phyloP scores from a whole-genome alignment of 2,797 vertebrate species.

The Toxotes lorentzi region DNA sequence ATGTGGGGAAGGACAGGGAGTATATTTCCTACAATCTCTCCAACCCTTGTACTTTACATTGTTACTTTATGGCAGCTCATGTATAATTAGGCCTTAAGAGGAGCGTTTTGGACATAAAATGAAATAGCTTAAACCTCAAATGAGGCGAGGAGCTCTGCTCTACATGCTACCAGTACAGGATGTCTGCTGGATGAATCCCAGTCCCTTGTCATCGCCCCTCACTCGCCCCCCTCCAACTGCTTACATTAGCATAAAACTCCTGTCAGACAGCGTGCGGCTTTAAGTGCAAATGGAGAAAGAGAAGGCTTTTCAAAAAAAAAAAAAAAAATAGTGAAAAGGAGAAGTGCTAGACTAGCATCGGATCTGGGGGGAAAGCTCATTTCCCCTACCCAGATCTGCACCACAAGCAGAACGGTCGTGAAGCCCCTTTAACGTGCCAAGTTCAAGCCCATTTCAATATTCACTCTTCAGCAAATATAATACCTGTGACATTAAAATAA shows the following conservation, averaged over 20 bases:
- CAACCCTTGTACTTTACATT: slow-evolving; percentile 57
- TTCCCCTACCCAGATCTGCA: slow-evolving; percentile 79
- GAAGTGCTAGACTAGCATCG: slow-evolving; percentile 46
- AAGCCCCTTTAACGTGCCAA: slow-evolving; percentile 62
- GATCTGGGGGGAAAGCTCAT: slow-evolving; percentile 54
- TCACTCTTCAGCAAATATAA: slow-evolving; percentile 84
- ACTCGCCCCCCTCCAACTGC: slow-evolving; percentile 53
- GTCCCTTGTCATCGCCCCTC: slow-evolving; percentile 59
- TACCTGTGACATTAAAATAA: slow-evolving; percentile 85
- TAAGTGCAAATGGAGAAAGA: slow-evolving; percentile 62
- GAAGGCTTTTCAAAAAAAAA: slow-evolving; percentile 34
- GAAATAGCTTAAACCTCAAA: slow-evolving; percentile 70
- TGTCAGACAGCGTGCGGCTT: slow-evolving; percentile 63
- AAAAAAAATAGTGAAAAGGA: slow-evolving; percentile 20
- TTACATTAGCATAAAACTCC: slow-evolving; percentile 78
- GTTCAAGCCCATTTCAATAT: slow-evolving; percentile 84
- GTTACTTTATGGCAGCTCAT: slow-evolving; percentile 64
- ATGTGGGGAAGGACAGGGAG: slow-evolving; percentile 29
- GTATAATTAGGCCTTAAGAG: slow-evolving; percentile 74
- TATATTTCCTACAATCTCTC: slow-evolving; percentile 47
- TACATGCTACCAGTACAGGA: slow-evolving; percentile 67
- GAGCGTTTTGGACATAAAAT: slow-evolving; percentile 62
- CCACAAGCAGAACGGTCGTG: slow-evolving; percentile 79
- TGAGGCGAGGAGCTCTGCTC: slow-evolving; percentile 66
- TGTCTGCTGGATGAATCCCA: slow-evolving; percentile 60